Evolutionary conservation across 2,113 vertebrate genomes (phyloP).

Genomic region (Capreolus pygargus): DNA sequence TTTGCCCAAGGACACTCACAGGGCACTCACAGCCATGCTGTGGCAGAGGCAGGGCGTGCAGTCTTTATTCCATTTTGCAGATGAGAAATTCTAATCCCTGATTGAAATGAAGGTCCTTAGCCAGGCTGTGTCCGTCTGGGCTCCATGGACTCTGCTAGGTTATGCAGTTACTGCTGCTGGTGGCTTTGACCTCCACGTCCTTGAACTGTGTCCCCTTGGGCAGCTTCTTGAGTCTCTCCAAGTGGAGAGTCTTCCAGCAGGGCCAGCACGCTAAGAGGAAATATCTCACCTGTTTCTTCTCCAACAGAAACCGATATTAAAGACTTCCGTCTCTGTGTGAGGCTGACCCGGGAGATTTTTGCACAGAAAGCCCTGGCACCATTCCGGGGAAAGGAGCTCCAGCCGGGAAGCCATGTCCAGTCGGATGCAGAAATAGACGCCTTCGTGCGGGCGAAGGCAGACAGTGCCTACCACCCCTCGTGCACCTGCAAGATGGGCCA

Average conservation of each 20-base stretch:
- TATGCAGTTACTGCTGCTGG: background rate
- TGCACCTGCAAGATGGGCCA: slow-evolving; percentile 97
- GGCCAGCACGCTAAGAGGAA: background rate
- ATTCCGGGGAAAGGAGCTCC: slow-evolving; percentile 90
- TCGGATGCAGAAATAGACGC: slow-evolving; percentile 92
- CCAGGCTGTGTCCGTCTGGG: background rate
- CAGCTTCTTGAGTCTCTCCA: background rate
- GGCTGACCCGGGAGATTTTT: slow-evolving; percentile 93
- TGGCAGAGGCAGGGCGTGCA: background rate
- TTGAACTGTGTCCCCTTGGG: background rate
- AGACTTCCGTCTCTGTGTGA: slow-evolving; percentile 92
- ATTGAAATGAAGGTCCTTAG: background rate
- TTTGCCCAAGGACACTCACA: background rate
- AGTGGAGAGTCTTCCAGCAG: background rate
- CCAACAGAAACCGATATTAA: slow-evolving; percentile 87
- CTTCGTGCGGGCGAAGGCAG: slow-evolving; percentile 90
- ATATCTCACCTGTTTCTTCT: slow-evolving; percentile 40
- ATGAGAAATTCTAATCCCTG: background rate
- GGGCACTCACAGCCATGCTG: background rate
- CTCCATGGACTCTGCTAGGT: background rate
- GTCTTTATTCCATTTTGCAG: background rate
- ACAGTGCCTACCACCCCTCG: slow-evolving; percentile 96
- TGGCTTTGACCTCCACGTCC: background rate
- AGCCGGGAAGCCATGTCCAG: slow-evolving; percentile 86
- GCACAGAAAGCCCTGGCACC: slow-evolving; percentile 91